phyloP scores from a whole-genome alignment of 2,888 invertebrate species.

The Andrena dorsata region DNA sequence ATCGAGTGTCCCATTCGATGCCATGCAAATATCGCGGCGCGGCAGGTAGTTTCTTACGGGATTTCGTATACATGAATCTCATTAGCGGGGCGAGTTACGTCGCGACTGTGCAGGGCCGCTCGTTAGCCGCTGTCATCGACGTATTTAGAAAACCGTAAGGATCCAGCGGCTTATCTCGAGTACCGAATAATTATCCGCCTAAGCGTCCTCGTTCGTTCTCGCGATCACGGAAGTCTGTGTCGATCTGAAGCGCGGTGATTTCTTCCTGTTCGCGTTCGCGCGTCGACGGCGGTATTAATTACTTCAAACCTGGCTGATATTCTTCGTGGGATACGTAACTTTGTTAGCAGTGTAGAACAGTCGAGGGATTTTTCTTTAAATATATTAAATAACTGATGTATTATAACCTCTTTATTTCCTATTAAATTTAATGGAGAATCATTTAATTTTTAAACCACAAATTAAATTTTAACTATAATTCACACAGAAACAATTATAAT shows the following conservation, averaged over 20 bases:
- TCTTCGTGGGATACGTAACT: too few relatives aligned
- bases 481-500: too few relatives aligned
- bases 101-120: constrained; percentile 27
- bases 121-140: constrained; percentile 70
- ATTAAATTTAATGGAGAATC: too few relatives aligned
- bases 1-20: constrained; percentile 36
- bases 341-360: too few relatives aligned
- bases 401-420: too few relatives aligned
- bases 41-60: constrained; percentile 35
- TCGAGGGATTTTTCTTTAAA: too few relatives aligned
- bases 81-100: constrained; percentile 59
- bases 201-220: background rate
- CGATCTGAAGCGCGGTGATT: too few relatives aligned
- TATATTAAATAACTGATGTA: too few relatives aligned
- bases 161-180: constrained; percentile 39
- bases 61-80: constrained; percentile 60
- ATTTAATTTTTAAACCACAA: too few relatives aligned
- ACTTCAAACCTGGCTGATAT: constrained; percentile 6
- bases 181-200: constrained; percentile 12
- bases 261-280: background rate
- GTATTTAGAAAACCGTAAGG: constrained; percentile 71
- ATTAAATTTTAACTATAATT: too few relatives aligned
- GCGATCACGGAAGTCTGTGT: background rate
- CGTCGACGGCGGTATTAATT: background rate
- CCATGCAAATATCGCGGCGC: constrained; percentile 50